Base-by-base conservation (phyloP, 2,797 vertebrate species). In the Varecia variegata region DNA sequence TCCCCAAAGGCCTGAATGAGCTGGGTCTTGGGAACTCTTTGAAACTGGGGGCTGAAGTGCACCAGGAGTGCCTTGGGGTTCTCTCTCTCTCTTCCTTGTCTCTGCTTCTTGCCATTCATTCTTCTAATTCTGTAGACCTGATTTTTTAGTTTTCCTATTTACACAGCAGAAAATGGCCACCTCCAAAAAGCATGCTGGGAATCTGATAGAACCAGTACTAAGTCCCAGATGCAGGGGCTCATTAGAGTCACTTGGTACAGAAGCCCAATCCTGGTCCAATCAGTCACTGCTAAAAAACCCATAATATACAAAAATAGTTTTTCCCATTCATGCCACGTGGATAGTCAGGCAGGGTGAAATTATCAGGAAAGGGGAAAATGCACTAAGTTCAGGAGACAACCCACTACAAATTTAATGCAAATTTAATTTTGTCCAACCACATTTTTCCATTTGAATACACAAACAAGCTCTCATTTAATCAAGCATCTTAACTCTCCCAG, bases 401-500 rank as follows among this genome's bases (percentile, higher is more conserved):
- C 14, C 12, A 83, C 70, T 58, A 76, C 27, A 89, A 95, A 87
- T 77, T 93, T 50, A 93, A 62, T n/a, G 50, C 43, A 82, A 96
- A 79, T 92, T 94, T 93, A 86, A 93, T 87, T 96, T 96, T 85
- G 40, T 77, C 38, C 76, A 93, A 43, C 27, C 76, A 54, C 7
- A 86, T 54, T 87, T 93, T 96, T 71, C 88, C 40, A 93, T 93
- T 86, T 96, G 88, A 96, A 91, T 96, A 96, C 56, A 86, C 83
- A 97, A 97, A 95, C 60, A 89, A 95, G 65, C 70, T 95, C 79
- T 96, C 70, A 91, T 92, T 97, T 95, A 97, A 89, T 94, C 67
- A 93, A 93, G 50, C 92, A 54, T 94, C 70, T 91, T 83, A 95
- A 87, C 65, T 96, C 54, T 89, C 86, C 77, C 80, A 47, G 38